A percentile compares a stretch with the other conserved stretches of the same genome.
phyloP scores from a whole-genome alignment of 2,888 invertebrate genomes.

The Andrena praecox region DNA sequence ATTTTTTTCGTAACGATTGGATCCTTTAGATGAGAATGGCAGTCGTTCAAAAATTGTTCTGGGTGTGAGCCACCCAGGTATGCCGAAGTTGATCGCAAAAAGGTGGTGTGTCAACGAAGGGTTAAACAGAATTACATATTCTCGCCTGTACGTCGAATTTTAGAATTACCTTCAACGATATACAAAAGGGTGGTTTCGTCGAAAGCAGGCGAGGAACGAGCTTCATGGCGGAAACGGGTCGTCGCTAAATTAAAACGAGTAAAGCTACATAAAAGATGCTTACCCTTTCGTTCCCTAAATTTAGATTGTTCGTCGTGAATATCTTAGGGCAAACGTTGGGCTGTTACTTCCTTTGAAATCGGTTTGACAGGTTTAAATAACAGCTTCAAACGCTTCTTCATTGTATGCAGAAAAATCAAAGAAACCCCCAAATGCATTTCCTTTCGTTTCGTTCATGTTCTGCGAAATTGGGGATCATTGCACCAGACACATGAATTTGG shows the following conservation, averaged over 20 bases:
- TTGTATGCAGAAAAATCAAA: constrained; percentile 41
- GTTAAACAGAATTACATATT: not conserved
- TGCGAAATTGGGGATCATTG: constrained; percentile 17
- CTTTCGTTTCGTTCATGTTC: constrained; percentile 22
- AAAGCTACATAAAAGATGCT: constrained; percentile 28
- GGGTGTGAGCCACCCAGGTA: too few species aligned
- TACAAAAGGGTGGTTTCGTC: not conserved
- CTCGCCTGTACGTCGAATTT: not conserved
- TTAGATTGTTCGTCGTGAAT: constrained; percentile 58
- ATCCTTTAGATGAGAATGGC: too few species aligned
- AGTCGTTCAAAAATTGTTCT: too few species aligned
- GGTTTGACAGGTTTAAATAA: constrained; percentile 60
- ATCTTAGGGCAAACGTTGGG: constrained; percentile 36
- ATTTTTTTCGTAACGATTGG: too few species aligned
- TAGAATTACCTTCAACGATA: not conserved
- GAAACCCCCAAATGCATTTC: constrained; percentile 22
- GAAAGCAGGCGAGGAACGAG: not conserved
- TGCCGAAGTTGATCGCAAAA: too few species aligned
- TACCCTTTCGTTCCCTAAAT: constrained; percentile 46
- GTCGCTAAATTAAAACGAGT: constrained; percentile 22
- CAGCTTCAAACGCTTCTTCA: constrained; percentile 48
- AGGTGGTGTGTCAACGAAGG: too few species aligned
- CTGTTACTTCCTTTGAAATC: constrained; percentile 35
- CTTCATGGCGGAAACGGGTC: constrained; percentile 18
- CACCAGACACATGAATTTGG: not conserved